A percentile compares a stretch with the other conserved stretches of the same genome.
These are phyloP conservation scores for Diaperis boleti DNA, from an alignment of 2,888 invertebrate species.

Conservation along the genomic window DNA sequence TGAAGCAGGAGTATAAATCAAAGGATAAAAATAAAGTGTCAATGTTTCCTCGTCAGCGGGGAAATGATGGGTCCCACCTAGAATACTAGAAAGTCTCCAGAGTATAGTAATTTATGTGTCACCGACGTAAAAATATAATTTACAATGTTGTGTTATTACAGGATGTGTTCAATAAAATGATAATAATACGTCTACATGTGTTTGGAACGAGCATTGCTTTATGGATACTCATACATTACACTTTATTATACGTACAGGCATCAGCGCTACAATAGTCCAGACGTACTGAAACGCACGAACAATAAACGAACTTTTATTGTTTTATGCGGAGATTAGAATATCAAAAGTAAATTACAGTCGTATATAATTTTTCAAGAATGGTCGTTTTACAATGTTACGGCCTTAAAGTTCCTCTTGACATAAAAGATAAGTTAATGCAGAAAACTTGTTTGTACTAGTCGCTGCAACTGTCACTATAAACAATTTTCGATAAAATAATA, in stretches of 20 bases:
- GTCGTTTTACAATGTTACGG: constrained; percentile 34
- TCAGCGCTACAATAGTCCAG: constrained; percentile 23
- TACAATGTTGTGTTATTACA: constrained; percentile 42
- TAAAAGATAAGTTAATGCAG: constrained; percentile 42
- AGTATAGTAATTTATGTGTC: constrained; percentile 35
- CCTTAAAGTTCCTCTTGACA: constrained; percentile 22
- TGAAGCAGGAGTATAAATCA: constrained; percentile 22
- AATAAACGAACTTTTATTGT: constrained; percentile 39
- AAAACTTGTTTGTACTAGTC: constrained; percentile 38
- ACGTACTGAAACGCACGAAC: constrained; percentile 21
- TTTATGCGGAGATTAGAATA: constrained; percentile 39
- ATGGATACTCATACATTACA: constrained; percentile 39
- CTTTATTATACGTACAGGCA: constrained; percentile 32
- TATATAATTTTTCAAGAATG: constrained; percentile 29
- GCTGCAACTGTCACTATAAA: constrained; percentile 26
- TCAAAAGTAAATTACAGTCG: constrained; percentile 39
- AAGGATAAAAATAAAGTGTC: constrained; percentile 25
- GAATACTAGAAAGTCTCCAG: constrained; percentile 22
- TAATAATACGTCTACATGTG: constrained; percentile 45
- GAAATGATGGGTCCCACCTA: constrained; percentile 26
- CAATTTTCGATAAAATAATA: constrained; percentile 28
- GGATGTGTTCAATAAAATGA: constrained; percentile 45
- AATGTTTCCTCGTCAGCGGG: constrained; percentile 9
- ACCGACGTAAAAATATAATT: constrained; percentile 39
- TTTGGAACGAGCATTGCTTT: constrained; percentile 41